Evolutionary conservation across 2,113 vertebrate genomes (phyloP), one percentile per base, ranked within the genome.

Genomic region (Anguilla japonica): DNA sequence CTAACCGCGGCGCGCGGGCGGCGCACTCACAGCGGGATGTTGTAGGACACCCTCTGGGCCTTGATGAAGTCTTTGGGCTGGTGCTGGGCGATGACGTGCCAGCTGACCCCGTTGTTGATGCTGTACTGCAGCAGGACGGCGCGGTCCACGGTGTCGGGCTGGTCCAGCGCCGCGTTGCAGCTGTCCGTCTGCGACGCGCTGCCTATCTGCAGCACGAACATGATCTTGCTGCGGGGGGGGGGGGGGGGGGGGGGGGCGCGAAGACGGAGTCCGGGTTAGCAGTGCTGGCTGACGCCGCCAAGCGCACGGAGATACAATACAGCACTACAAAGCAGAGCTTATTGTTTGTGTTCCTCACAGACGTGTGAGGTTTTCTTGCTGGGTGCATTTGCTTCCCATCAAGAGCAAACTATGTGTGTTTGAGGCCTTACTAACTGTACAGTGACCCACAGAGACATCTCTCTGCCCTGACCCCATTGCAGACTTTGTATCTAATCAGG

Each of bases 131-230:
- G 96, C 84, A 99, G 96, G 85, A 99, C 98, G 0, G 98, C 98
- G 88, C 97, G 97, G 94, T 99, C 98, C 83, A 98, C 97, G 0
- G 97, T 95, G 83, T 99, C 96, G 0, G 96, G 94, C 90, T 97
- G 96, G 79, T 96, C 97, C 91, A 98, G 95, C 90, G 98, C 98
- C 5, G 97, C 96, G 92, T 99, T 99, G 91, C 98, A 99, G 92
- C 98, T 99, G 89, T 97, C 98, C n/a, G 98, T 99, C 93, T 99
- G 98, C 0, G 97, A 93, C 26, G 95, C 90, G 57, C 98, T 99
- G 94, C 98, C 98, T 40, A 99, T 99, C 96, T 99, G 98, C 93
- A 99, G 96, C 94, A 99, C 98, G 94, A 99, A 99, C 98, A 99
- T 99, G 95, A 99, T 99, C 96, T 99, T 99, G 94, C 98, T 99